These are phyloP conservation scores for Bombycilla garrulus DNA, from an alignment of 2,113 vertebrate genomes.

Conservation along the genomic window DNA sequence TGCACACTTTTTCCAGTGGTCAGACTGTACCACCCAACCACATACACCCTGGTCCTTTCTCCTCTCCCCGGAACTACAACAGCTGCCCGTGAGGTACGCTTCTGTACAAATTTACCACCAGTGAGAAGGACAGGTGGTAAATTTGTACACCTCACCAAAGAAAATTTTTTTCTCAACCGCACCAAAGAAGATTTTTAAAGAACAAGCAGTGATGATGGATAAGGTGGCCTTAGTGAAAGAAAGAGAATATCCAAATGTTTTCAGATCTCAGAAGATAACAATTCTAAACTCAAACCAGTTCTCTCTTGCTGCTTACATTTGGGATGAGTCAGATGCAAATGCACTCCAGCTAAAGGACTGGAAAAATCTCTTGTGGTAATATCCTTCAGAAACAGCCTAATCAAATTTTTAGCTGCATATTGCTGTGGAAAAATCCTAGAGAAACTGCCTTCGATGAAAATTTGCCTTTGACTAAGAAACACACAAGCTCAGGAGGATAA, in stretches of 20 bases:
- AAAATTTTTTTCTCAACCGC: not conserved
- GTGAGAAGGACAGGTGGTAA: not conserved
- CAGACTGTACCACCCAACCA: not conserved
- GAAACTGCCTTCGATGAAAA: not conserved
- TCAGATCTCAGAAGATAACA: not conserved
- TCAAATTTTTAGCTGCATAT: not conserved
- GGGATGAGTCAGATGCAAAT: not conserved
- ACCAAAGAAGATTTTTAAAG: not conserved
- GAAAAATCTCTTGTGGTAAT: not conserved
- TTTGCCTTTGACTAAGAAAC: not conserved
- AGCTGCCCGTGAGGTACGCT: not conserved
- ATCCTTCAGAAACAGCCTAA: not conserved
- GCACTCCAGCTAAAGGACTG: not conserved
- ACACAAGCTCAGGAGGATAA: not conserved
- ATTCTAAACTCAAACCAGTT: not conserved
- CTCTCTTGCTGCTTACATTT: not conserved
- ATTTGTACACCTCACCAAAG: no score
- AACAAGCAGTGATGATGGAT: not conserved
- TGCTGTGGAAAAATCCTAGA: not conserved
- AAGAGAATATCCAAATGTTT: not conserved
- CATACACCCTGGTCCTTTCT: not conserved
- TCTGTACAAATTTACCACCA: not conserved
- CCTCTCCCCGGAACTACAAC: not conserved
- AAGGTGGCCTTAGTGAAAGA: not conserved
- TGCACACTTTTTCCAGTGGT: not conserved